Evolutionary conservation across 1,140 invertebrate genomes (phyloP).

Genomic region (Philaenus spumarius): DNA sequence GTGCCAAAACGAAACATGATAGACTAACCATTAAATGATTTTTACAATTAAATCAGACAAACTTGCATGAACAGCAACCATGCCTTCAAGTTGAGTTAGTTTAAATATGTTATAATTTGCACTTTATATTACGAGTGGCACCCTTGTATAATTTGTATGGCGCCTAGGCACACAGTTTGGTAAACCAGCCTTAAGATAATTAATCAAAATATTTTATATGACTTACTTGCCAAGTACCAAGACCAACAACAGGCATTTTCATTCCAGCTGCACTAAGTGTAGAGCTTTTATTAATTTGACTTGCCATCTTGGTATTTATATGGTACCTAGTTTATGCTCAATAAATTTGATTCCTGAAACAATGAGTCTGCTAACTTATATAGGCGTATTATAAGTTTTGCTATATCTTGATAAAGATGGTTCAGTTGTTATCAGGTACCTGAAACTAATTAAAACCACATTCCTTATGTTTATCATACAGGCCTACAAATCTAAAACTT

Average conservation of each 20-base stretch:
- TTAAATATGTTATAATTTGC: not conserved
- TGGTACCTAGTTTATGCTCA: too few species aligned
- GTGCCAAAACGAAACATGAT: too few species aligned
- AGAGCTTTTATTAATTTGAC: too few species aligned
- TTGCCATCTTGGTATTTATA: too few species aligned
- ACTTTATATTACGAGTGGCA: not conserved
- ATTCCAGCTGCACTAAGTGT: not conserved
- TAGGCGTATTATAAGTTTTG: too few species aligned
- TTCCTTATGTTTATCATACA: too few species aligned
- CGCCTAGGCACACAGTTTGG: not conserved
- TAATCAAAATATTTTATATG: not conserved
- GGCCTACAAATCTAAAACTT: too few species aligned
- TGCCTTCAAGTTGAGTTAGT: not conserved
- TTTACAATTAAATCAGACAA: not conserved
- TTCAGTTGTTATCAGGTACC: too few species aligned
- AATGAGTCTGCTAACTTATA: too few species aligned
- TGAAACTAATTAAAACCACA: too few species aligned
- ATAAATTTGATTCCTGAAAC: too few species aligned
- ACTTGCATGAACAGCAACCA: not conserved
- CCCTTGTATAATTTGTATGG: not conserved
- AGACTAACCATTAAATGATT: not conserved
- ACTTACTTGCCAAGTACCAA: constrained; percentile 64
- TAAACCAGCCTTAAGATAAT: not conserved
- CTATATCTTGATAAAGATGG: too few species aligned
- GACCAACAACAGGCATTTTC: constrained; percentile 62